Evolutionary conservation across 2,888 invertebrate species (phyloP), one percentile per base, ranked within the genome.

Genomic region (Acleris cristana): DNA sequence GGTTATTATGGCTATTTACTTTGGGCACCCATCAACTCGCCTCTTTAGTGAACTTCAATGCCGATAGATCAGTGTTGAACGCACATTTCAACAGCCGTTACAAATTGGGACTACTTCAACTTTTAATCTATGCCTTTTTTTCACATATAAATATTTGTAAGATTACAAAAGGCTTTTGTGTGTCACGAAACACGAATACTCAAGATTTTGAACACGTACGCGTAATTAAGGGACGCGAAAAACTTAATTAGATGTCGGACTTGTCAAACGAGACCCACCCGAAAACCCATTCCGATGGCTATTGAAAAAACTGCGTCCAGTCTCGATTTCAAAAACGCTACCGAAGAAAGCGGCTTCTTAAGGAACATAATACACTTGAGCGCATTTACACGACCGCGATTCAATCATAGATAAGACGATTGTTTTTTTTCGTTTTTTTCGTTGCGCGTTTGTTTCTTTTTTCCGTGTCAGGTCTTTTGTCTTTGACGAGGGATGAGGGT

Each of bases 371-470:
- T 88, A 88, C 89, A 87, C 87, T 86, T 85, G 87, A 88, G 82
- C 85, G 84, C 83, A 83, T 89, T 89, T 89, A 92, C 90, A 89
- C 81, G 81, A 90, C 90, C 90, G 86, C 87, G 92, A 92, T 92
- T 87, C 90, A 90, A 92, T 92, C 92, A 91, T 92, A 92, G 92
- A 92, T 92, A 92, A 90, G 79, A 76, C 79, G 76, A 78, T 82
- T 85, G 83, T 81, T 84, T 87, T 81, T 85, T 87, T 83, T 76
- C 81, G 84, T 82, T 45, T 79, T 80, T 83, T 74, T 74, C 79
- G 80, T 79, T 79, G 82, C 77, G 72, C 81, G 79, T 82, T 83
- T 80, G 79, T 80, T 80, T 78, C 71, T 75, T 81, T 84, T 81
- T 80, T 81, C 76, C 78, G 81, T 88, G 92, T 90, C 91, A 89